A percentile compares a stretch with the other conserved stretches of the same genome.
Evolutionary conservation across 2,888 invertebrate species (phyloP).

Genomic region (Gisinianus flammeolus): DNA sequence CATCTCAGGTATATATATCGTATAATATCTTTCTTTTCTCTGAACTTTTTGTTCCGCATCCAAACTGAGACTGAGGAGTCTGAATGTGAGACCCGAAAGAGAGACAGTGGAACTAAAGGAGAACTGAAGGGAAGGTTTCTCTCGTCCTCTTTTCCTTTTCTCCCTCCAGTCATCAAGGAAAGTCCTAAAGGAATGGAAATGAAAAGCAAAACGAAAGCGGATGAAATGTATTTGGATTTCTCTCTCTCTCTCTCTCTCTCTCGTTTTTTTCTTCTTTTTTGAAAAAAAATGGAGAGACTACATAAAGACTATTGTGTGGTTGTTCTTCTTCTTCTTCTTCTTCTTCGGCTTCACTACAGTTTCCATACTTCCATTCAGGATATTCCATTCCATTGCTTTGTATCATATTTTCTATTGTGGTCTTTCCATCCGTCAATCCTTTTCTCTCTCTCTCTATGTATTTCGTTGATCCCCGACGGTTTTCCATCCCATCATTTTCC

Average conservation of each 20-base stretch:
- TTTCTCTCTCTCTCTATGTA: not conserved
- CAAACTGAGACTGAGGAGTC: too few relatives aligned
- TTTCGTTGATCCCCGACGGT: constrained; percentile 11
- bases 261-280: not conserved
- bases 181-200: constrained; percentile 39
- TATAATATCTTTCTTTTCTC: too few relatives aligned
- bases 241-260: not conserved
- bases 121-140: too few relatives aligned
- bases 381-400: constrained; percentile 30
- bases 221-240: constrained; percentile 35
- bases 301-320: constrained; percentile 28
- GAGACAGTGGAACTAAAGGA: too few relatives aligned
- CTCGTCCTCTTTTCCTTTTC: not conserved
- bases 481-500: constrained; percentile 36
- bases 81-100: too few relatives aligned
- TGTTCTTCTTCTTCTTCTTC: not conserved
- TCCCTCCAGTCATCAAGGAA: constrained; percentile 34
- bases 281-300: constrained; percentile 14
- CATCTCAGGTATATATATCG: not conserved
- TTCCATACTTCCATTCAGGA: constrained; percentile 24
- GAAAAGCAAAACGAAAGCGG: constrained; percentile 33
- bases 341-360: constrained; percentile 16
- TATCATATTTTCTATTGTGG: constrained; percentile 34
- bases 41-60: too few relatives aligned
- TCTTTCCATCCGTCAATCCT: constrained; percentile 29